Percentiles rank a stretch among this genome's conserved stretches.
These are phyloP conservation scores for Stichopus horrens DNA, from an alignment of 53 echinoderm and acorn worm species.

Conservation along the genomic window DNA sequence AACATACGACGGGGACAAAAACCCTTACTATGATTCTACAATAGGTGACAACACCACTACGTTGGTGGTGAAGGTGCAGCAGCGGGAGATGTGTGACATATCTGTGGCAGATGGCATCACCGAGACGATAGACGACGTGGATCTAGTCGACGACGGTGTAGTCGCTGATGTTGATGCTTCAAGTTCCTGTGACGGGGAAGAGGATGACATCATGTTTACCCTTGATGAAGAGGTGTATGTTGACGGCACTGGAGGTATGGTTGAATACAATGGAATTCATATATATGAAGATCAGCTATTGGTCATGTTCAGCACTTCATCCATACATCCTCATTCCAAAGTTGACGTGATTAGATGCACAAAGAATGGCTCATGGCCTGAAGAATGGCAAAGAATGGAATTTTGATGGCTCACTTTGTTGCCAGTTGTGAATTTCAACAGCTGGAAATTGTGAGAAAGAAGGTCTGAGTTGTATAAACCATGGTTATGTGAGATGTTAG, in stretches of 20 bases:
- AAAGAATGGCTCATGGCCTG: no score
- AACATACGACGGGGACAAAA: not conserved
- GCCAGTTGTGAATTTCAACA: no score
- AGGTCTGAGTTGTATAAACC: no score
- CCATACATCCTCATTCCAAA: no score
- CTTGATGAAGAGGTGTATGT: not conserved
- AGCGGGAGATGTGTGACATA: not conserved
- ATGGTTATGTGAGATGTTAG: no score
- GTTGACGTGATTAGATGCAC: no score
- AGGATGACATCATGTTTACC: not conserved
- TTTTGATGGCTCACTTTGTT: no score
- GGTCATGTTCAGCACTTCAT: no score
- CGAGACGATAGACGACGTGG: not conserved
- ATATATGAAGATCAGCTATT: no score
- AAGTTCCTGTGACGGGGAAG: conserved; percentile 1
- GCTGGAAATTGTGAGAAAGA: no score
- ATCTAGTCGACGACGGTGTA: not conserved
- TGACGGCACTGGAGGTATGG: not conserved
- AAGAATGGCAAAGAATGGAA: no score
- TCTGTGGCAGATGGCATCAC: not conserved
- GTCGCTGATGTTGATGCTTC: not conserved
- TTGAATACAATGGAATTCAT: not conserved
- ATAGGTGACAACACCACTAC: not conserved
- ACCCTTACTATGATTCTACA: not conserved
- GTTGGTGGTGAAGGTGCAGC: not conserved